These are phyloP conservation scores for Cinclus cinclus DNA, from an alignment of 2,113 vertebrate species.

Conservation along the genomic window DNA sequence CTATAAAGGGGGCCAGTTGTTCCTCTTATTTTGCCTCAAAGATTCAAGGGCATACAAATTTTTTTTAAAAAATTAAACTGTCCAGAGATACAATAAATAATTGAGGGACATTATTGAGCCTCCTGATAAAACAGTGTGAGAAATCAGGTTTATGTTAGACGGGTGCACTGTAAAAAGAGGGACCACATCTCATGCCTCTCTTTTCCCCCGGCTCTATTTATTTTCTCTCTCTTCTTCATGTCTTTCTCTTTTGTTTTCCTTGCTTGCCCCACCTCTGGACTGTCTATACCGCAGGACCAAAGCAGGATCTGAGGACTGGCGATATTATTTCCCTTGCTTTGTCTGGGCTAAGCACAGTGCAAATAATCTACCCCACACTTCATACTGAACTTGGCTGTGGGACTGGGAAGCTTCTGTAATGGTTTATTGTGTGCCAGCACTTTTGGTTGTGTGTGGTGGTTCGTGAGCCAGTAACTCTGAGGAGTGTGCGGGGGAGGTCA, in stretches of 20 bases:
- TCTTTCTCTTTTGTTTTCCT: background rate
- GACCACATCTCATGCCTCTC: background rate
- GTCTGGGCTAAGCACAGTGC: background rate
- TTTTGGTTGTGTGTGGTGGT: background rate
- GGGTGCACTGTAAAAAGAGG: background rate
- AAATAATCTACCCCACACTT: background rate
- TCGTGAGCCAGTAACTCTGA: fast-evolving
- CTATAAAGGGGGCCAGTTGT: fast-evolving
- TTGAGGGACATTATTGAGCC: background rate
- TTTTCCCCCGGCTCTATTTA: background rate
- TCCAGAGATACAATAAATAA: background rate
- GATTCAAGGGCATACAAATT: background rate
- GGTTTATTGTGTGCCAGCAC: background rate
- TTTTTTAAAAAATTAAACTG: background rate
- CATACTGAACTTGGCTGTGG: no score
- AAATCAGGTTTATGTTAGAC: background rate
- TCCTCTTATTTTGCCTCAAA: background rate
- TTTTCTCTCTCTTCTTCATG: background rate
- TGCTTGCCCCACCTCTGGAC: background rate
- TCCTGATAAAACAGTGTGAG: background rate
- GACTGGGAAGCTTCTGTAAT: background rate
- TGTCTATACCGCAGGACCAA: fast-evolving
- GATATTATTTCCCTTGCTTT: background rate
- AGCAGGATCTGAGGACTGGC: fast-evolving
- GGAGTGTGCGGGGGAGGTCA: background rate